Conservation (phyloP, 2,888 invertebrate species). For the Tolmerus cingulatus region DNA sequence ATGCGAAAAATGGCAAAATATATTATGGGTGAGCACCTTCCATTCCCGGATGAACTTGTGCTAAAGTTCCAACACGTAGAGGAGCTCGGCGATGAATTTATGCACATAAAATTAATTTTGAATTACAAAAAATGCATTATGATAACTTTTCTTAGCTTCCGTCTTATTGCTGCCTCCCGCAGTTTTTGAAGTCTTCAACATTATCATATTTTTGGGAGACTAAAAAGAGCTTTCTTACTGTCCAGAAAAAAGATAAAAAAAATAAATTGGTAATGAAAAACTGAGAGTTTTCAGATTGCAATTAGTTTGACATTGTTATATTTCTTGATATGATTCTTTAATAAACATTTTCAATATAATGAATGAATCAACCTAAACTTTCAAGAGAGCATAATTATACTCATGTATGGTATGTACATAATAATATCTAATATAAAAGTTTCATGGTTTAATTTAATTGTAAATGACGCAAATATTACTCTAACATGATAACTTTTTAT, state of each 20-base stretch:
- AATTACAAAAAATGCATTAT: conserved; percentile 3
- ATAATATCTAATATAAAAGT: no score
- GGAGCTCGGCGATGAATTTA: not conserved
- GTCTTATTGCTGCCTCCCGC: not conserved
- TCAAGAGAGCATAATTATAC: no score
- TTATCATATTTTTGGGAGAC: not conserved
- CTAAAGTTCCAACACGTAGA: not conserved
- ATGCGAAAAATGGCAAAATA: not conserved
- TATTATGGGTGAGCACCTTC: not conserved
- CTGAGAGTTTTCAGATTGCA: no score
- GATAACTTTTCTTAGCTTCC: not conserved
- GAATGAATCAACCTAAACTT: no score
- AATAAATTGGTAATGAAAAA: not conserved
- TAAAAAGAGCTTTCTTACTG: not conserved
- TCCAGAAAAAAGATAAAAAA: not conserved
- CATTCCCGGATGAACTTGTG: not conserved
- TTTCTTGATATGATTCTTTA: not conserved
- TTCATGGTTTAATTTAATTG: no score
- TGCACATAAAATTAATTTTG: conserved; percentile 22
- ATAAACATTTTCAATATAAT: not conserved
- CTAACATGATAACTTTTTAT: no score
- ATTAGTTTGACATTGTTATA: no score
- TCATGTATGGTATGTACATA: no score
- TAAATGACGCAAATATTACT: no score
- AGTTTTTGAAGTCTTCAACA: not conserved